Conservation (phyloP, 35 echinoderm and acorn worm genomes). For the Heliocidaris erythrogramma region DNA sequence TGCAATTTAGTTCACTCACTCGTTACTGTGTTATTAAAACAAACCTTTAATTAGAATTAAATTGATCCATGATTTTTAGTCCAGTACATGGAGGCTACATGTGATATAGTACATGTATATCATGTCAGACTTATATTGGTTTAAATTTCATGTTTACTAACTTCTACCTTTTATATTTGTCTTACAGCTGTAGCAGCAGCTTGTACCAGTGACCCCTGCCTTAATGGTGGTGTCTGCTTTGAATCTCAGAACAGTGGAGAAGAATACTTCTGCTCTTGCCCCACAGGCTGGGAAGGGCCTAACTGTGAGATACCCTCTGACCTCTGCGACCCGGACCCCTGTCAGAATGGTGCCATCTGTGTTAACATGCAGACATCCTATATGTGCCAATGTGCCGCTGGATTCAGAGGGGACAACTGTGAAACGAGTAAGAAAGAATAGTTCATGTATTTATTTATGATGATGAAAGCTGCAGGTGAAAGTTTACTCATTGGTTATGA, state of each 20-base stretch:
- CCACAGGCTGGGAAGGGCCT: constrained; percentile 45
- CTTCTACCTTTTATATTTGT: neutral
- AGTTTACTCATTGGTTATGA: too few relatives aligned
- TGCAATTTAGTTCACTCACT: too few relatives aligned
- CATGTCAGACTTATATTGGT: too few relatives aligned
- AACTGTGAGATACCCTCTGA: constrained; percentile 52
- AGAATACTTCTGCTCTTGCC: constrained; percentile 45
- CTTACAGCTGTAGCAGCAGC: neutral
- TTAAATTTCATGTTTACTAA: neutral
- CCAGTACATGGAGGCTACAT: neutral
- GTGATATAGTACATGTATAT: too few relatives aligned
- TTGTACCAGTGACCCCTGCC: constrained; percentile 46
- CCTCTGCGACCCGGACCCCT: constrained; percentile 56
- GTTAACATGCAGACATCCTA: constrained; percentile 60
- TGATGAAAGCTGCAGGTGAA: too few relatives aligned
- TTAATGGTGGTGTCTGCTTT: constrained; percentile 45
- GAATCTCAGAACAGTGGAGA: neutral
- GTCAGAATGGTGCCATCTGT: constrained; percentile 67
- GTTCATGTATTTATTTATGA: too few relatives aligned
- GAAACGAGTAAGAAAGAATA: neutral
- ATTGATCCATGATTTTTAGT: neutral
- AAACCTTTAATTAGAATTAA: too few relatives aligned
- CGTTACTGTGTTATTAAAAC: too few relatives aligned
- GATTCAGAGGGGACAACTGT: constrained; percentile 64
- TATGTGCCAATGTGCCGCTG: constrained; percentile 60